Evolutionary conservation across 2,113 vertebrate genomes (phyloP).

Genomic region (Leptocoma aspasia): DNA sequence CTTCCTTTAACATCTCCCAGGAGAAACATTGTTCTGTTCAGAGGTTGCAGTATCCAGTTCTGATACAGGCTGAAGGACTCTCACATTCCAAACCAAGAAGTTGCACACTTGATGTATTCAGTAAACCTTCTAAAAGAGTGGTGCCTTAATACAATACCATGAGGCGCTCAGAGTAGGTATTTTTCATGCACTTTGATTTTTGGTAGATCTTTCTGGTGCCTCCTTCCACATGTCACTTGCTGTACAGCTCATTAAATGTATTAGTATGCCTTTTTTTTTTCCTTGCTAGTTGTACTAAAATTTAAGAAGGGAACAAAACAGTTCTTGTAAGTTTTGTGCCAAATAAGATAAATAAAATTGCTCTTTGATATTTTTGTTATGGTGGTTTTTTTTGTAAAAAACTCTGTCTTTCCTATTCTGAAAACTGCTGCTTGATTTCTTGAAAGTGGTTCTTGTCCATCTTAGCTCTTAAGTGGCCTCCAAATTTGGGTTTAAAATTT

Average conservation of each 20-base stretch:
- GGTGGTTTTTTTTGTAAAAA: not conserved
- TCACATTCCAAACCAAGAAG: slow-evolving; percentile 66
- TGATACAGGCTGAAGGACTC: slow-evolving; percentile 30
- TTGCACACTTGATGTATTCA: slow-evolving; percentile 49
- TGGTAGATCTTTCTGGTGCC: slow-evolving; percentile 68
- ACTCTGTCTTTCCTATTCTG: not conserved
- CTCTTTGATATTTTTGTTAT: slow-evolving; percentile 63
- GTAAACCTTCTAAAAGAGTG: slow-evolving; percentile 54
- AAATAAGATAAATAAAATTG: slow-evolving; percentile 70
- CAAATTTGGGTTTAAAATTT: not conserved
- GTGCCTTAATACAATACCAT: slow-evolving; percentile 64
- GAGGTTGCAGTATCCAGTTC: not conserved
- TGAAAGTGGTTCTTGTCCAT: not conserved
- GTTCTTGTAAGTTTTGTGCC: slow-evolving; percentile 71
- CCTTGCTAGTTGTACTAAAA: slow-evolving; percentile 58
- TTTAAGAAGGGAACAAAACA: slow-evolving; percentile 56
- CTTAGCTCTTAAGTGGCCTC: not conserved
- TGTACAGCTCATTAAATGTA: slow-evolving; percentile 63
- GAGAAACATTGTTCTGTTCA: not conserved
- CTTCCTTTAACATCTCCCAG: not conserved
- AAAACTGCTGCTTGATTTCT: not conserved
- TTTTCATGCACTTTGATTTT: slow-evolving; percentile 72
- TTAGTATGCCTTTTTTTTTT: slow-evolving; percentile 54
- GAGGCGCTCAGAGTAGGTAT: slow-evolving; percentile 66
- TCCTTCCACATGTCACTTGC: slow-evolving; percentile 57